A percentile compares a stretch with the other conserved stretches of the same genome.
These are phyloP conservation scores for Hyaena hyaena DNA, from an alignment of 2,113 vertebrate genomes.

Conservation along the genomic window DNA sequence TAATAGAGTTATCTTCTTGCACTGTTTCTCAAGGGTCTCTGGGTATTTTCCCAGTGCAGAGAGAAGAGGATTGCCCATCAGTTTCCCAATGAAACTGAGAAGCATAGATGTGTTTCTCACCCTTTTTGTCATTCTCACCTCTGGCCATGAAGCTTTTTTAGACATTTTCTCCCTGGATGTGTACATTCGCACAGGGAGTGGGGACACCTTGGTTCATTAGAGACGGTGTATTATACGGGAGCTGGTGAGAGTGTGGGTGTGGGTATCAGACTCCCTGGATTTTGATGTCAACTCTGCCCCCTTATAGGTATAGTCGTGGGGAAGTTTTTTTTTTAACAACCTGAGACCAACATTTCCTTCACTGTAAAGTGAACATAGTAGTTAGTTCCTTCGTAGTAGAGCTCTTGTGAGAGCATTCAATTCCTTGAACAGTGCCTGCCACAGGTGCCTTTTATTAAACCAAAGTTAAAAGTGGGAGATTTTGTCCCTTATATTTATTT, in stretches of 20 bases:
- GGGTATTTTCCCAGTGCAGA: not conserved
- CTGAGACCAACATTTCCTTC: not conserved
- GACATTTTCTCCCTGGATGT: not conserved
- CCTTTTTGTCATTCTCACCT: not conserved
- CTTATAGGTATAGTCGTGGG: rapidly evolving
- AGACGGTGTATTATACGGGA: not conserved
- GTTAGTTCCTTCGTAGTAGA: not conserved
- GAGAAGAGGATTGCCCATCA: too few relatives aligned
- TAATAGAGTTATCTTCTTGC: not conserved
- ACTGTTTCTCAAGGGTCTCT: not conserved
- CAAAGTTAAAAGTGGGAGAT: not conserved
- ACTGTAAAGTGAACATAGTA: not conserved
- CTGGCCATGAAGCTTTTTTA: not conserved
- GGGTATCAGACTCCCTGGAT: not conserved
- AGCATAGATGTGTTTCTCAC: not conserved
- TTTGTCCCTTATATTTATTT: not conserved
- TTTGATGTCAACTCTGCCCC: not conserved
- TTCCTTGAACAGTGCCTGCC: not conserved
- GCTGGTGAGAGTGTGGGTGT: not conserved
- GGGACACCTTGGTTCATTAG: too few relatives aligned
- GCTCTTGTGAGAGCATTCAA: not conserved
- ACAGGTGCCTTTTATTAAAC: not conserved
- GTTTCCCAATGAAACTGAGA: not conserved
- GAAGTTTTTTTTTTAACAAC: not conserved
- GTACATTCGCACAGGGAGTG: too few relatives aligned